phyloP scores from a whole-genome alignment of 2,113 vertebrate species.

The Percopsis transmontana region DNA sequence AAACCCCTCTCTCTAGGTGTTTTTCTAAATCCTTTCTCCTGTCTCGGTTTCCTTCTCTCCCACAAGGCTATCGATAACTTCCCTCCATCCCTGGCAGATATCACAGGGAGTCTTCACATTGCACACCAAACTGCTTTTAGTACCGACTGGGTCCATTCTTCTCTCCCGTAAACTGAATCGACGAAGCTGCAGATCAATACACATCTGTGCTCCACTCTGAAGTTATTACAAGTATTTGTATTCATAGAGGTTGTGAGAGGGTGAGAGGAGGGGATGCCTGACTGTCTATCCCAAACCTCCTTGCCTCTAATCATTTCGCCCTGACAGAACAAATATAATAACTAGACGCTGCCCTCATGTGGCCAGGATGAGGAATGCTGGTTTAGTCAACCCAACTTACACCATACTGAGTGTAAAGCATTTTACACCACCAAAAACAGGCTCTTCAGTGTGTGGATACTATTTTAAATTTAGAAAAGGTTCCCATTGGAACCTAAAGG shows the following conservation, averaged over 20 bases:
- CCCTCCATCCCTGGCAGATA: too few species aligned
- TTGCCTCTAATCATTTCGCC: too few species aligned
- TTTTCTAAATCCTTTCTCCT: too few species aligned
- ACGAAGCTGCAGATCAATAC: background rate
- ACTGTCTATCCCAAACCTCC: background rate
- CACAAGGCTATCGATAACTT: too few species aligned
- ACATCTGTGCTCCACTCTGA: background rate
- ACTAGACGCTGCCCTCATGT: conserved; percentile 69
- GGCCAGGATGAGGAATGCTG: conserved; percentile 34
- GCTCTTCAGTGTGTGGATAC: background rate
- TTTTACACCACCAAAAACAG: background rate
- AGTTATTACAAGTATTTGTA: background rate
- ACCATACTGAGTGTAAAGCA: background rate
- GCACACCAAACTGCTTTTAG: too few species aligned
- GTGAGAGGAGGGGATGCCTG: background rate
- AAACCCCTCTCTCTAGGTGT: too few species aligned
- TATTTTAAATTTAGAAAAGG: too few species aligned
- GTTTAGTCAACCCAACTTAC: background rate
- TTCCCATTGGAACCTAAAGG: too few species aligned
- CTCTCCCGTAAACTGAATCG: background rate
- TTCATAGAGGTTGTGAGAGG: background rate
- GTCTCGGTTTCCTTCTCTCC: too few species aligned
- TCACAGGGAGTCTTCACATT: too few species aligned
- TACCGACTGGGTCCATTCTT: background rate
- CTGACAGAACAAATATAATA: background rate